Evolutionary conservation across 2,113 vertebrate genomes (phyloP).

Genomic region (Ploceus nigricollis): DNA sequence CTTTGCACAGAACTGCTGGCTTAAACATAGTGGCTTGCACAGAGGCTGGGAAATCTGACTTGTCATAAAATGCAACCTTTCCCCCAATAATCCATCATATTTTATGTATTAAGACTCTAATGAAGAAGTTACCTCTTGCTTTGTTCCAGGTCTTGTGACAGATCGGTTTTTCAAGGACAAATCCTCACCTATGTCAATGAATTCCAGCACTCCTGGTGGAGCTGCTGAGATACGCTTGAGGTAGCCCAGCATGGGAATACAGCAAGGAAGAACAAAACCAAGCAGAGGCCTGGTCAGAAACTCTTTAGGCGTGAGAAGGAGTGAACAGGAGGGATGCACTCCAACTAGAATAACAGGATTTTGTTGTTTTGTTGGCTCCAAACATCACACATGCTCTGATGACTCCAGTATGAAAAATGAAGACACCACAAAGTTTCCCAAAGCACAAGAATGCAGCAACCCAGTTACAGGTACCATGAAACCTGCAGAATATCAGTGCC

Average conservation of each 20-base stretch:
- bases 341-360: background rate
- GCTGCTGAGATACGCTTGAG: background rate
- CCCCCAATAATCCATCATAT: background rate
- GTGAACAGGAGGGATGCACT: background rate
- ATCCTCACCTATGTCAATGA: background rate
- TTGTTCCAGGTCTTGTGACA: background rate
- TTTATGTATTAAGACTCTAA: background rate
- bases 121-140: background rate
- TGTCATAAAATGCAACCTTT: background rate
- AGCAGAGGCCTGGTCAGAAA: background rate
- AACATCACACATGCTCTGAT: accelerated
- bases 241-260: background rate
- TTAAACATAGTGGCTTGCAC: background rate
- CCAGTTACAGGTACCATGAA: background rate
- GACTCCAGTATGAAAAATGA: accelerated
- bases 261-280: background rate
- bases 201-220: background rate
- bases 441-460: accelerated
- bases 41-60: background rate
- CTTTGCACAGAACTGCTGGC: background rate
- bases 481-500: accelerated
- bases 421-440: background rate
- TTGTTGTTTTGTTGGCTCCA: background rate
- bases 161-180: background rate
- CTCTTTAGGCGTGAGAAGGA: background rate